Conservation (phyloP, 2,888 invertebrate genomes). For the Pseudococcus viburni region DNA sequence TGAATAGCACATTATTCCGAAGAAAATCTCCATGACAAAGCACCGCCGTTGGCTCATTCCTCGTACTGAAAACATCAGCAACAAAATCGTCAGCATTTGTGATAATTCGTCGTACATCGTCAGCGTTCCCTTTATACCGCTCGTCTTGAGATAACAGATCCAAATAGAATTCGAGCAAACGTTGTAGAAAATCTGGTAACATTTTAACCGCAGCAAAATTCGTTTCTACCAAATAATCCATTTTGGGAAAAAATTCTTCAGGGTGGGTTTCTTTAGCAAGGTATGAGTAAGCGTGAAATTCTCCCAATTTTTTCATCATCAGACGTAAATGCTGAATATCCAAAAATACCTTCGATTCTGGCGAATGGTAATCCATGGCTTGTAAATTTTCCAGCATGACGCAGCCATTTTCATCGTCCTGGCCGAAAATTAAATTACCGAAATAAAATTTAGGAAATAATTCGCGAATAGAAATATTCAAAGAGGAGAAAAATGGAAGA, state of each 20-base stretch:
- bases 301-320: not conserved
- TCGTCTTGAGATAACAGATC: not conserved
- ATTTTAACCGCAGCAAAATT: not conserved
- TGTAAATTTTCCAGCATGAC: not conserved
- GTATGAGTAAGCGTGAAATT: not conserved
- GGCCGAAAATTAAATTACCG: not conserved
- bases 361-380: not conserved
- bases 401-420: not conserved
- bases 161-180: not conserved
- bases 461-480: not conserved
- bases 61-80: not conserved
- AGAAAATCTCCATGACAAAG: conserved; percentile 69
- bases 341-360: not conserved
- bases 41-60: conserved; percentile 68
- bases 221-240: not conserved
- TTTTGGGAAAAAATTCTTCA: not conserved
- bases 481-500: not conserved
- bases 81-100: not conserved
- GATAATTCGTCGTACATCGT: not conserved
- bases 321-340: not conserved
- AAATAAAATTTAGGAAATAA: not conserved
- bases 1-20: conserved; percentile 69
- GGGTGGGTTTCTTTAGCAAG: not conserved
- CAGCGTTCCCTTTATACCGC: not conserved
- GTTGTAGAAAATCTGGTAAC: not conserved